Evolutionary conservation across 2,797 vertebrate genomes (phyloP).

Genomic region (Helicolenus hilgendorfi): DNA sequence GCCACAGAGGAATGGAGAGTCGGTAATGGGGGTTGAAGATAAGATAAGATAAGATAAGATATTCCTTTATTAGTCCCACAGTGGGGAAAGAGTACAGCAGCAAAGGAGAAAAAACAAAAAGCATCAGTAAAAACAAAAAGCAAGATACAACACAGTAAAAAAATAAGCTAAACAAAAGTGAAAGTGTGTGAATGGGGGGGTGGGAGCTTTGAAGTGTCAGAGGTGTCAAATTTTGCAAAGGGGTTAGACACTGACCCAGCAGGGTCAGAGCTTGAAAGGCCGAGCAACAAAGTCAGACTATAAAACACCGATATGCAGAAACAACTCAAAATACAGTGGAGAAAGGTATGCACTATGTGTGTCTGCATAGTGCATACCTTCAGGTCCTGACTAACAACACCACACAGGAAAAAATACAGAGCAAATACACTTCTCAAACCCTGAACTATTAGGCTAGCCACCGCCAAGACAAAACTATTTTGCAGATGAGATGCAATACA

Average conservation of each 20-base stretch:
- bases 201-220: background rate
- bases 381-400: background rate
- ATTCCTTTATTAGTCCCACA: no score
- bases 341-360: background rate
- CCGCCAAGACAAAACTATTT: background rate
- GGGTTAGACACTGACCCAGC: conserved; percentile 57
- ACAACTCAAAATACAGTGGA: background rate
- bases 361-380: background rate
- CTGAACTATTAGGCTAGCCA: background rate
- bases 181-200: background rate
- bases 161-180: no score
- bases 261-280: conserved; percentile 51
- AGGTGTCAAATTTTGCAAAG: conserved; percentile 57
- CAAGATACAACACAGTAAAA: no score
- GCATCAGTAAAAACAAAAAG: no score
- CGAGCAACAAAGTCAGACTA: conserved; percentile 14
- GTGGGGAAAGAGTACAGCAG: no score
- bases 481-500: background rate
- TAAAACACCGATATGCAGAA: background rate
- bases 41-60: no score
- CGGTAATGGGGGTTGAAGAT: background rate
- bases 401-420: no score
- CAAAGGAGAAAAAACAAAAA: no score
- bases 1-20: background rate
- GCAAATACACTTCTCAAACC: background rate